A percentile compares a stretch with the other conserved stretches of the same genome.
Conservation (phyloP, 2,888 invertebrate species). For the Hirtodrosophila cameraria region DNA sequence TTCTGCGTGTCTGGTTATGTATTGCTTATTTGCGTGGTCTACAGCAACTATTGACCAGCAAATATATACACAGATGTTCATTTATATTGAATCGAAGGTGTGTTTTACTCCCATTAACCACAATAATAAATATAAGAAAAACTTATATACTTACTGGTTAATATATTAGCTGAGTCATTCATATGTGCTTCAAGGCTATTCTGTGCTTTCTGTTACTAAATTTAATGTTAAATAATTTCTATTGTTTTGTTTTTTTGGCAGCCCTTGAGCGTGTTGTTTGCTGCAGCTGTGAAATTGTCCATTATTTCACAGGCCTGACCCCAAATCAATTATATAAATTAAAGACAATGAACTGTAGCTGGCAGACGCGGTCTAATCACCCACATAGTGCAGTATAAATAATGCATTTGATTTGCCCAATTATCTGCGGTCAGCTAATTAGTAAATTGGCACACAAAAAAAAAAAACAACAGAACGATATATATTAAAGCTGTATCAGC, state of each 20-base stretch:
- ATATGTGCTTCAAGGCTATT: not conserved
- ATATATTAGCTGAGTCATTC: slow-evolving; percentile 18
- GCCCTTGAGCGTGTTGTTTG: not conserved
- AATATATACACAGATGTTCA: slow-evolving; percentile 5
- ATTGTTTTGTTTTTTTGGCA: not conserved
- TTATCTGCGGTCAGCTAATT: slow-evolving; percentile 1
- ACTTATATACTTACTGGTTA: slow-evolving; percentile 15
- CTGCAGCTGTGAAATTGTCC: slow-evolving; percentile 17
- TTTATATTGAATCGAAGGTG: slow-evolving; percentile 26
- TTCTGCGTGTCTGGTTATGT: slow-evolving; percentile 42
- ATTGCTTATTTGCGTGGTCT: slow-evolving; percentile 63
- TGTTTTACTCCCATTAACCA: slow-evolving; percentile 16
- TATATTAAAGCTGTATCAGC: too few species aligned
- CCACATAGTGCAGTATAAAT: not conserved
- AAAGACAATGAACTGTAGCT: not conserved
- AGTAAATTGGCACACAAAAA: too few species aligned
- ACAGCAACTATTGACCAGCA: slow-evolving; percentile 39
- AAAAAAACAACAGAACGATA: too few species aligned
- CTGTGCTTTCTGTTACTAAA: not conserved
- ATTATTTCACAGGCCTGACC: slow-evolving; percentile 22
- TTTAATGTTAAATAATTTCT: slow-evolving; percentile 9
- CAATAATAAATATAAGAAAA: slow-evolving; percentile 14
- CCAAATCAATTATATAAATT: slow-evolving; percentile 4
- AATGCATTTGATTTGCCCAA: not conserved
- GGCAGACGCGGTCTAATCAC: too few species aligned